Base-by-base conservation (phyloP, 2,888 invertebrate species). In the Eupithecia exiguata region DNA sequence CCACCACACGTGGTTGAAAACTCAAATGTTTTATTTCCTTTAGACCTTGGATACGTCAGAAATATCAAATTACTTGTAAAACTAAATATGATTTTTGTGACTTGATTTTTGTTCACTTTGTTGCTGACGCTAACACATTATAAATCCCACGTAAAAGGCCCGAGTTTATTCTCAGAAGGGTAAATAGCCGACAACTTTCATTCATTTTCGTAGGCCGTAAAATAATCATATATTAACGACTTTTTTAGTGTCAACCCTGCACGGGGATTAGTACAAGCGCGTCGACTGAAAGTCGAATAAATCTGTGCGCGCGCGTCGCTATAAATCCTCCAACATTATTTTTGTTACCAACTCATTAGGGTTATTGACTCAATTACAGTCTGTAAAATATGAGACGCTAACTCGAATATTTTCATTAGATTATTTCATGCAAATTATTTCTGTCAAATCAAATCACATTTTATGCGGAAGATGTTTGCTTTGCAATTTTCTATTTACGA, bases 331-430 rank as follows among this genome's bases (percentile, higher is more conserved):
- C 84, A 84, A 88, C 92, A 94, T 93, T 94, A 94, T 94, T 94
- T 93, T 92, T 92, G 93, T 93, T 93, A 88, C 91, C 90, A 89
- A 88, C 93, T 93, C 93, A 93, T 93, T 93, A 93, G 91, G 94
- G 94, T 94, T 89, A 92, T 91, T 92, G 93, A 89, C 92, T 93
- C 92, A 91, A 91, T 92, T 91, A 90, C 84, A 83, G 75, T 84
- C 68, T 81, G 78, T 91, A 88, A 91, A 88, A 90, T 93, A 92
- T 88, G 88, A 90, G 83, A 85, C 84, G 84, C 87, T 88, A 85
- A 87, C 86, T 25, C 25, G 58, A 82, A 86, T 89, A 89, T 90
- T 90, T 90, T 87, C 85, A 88, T 88, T 84, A 84, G 81, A 86
- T 80, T 84, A 82, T 83, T 86, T 83, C 80, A 80, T 84, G 85